Base-by-base conservation (phyloP, 2,888 invertebrate genomes). In the Cosmia trapezina region DNA sequence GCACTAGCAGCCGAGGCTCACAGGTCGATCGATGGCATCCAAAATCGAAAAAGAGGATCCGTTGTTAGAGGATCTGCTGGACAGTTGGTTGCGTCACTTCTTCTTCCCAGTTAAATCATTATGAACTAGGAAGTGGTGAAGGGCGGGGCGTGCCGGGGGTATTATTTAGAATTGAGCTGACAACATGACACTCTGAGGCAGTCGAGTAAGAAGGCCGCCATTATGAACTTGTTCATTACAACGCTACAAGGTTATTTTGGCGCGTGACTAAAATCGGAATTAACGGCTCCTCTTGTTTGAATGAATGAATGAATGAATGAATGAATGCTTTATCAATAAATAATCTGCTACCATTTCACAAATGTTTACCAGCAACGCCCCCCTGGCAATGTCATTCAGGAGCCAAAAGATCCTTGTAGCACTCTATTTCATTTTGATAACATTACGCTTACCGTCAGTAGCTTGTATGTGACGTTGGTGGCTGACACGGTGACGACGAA, bases 381-480 rank as follows among this genome's bases (percentile, higher is more conserved):
- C 28, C 28, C 28, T 22, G 22, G 28, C 61, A 53, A 33, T 63
- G n/a, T 33, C 54, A n/a, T 54, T 53, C 33, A 63, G 19, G 62
- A n/a, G n/a, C 33, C 33, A 33, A 14, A n/a, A 33, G 14, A 9
- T 33, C 33, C 14, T 9, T n/a, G 19, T 19, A 19, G 28, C 22
- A 28, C 19, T 19, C 12, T 17, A 61, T 22, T 61, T 45, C 4
- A 19, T 28, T 62, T 33, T 28, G 28, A 9, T 33, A 53, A 54
- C 9, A 54, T 33, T 0, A 63, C 49, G 4, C 76, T 85, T 63
- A 91, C 92, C 87, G 88, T 88, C 6, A 92, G 49, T 14, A 92
- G 2, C 59, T 89, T 91, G 76, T 90, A 92, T 37, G 88, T 92
- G 17, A 80, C 83, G 69, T 78, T 87, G 4, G 75, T 19, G 7